Evolutionary conservation across 2,888 invertebrate species (phyloP), one percentile per base, ranked within the genome.

Genomic region (Dolichopus griseipennis): DNA sequence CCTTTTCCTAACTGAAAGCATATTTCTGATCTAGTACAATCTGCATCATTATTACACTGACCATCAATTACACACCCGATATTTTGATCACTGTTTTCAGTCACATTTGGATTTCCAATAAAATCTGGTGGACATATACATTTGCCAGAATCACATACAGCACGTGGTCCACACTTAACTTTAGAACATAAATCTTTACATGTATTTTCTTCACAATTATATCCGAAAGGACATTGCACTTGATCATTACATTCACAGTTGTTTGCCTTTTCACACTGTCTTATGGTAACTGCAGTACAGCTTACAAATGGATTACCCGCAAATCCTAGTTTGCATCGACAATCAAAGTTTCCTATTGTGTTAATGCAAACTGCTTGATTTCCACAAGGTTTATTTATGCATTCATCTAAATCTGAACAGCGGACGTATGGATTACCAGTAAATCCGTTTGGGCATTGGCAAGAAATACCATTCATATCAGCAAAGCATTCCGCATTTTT

Each of bases 321-420:
- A 77, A 87, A 90, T 66, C 89, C 89, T 71, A 90, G 90, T 77
- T 91, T 89, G 77, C 97, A 97, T 62, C 91, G 87, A 78, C 97
- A 97, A 77, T 93, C 93, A 78, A 89, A 96, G 74, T 91, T 89
- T 67, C 96, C 96, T 18, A 90, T 87, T 0, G 92, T 91, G 78
- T 97, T 96, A 72, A 95, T 90, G 77, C 97, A 97, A 64, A 90
- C 89, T 0, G 96, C 94, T 78, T 93, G 91, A 75, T 87, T 85
- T 9, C 91, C 93, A 76, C 93, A 93, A 0, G 91, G 91, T 75
- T 88, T 89, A 72, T 87, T 87, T 70, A 83, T 84, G 76, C 93
- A 94, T 81, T 94, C 93, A 76, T 94, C 89, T 67, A 93, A 86
- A 77, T 94, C 94, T 74, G 87, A 87, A 77, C 95, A 95, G 72